A percentile compares a stretch with the other conserved stretches of the same genome.
phyloP scores from a whole-genome alignment of 2,113 vertebrate species.

The Melanostigma gelatinosum region DNA sequence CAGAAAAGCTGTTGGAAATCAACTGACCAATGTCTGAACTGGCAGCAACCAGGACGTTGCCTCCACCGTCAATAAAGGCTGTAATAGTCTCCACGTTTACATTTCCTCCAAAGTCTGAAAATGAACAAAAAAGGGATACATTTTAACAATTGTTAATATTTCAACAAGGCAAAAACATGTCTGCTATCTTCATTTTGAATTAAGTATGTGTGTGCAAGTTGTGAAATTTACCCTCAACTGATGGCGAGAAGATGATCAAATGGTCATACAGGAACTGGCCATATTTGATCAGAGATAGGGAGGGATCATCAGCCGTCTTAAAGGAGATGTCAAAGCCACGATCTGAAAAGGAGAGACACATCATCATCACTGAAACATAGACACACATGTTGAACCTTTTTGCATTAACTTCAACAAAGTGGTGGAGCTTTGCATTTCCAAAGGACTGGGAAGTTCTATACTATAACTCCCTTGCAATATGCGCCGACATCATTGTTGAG shows the following conservation, averaged over 20 bases:
- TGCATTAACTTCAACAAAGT: background rate
- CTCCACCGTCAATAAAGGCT: conserved; percentile 94
- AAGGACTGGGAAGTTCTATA: background rate
- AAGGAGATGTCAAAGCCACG: conserved; percentile 94
- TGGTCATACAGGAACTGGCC: conserved; percentile 97
- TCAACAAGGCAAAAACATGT: background rate
- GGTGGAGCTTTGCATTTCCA: background rate
- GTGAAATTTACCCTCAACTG: conserved; percentile 90
- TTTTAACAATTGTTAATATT: background rate
- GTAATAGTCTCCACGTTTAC: conserved; percentile 98
- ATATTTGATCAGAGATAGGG: conserved; percentile 95
- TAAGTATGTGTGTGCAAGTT: background rate
- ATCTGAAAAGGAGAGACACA: conserved; percentile 79
- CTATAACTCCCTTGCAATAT: background rate
- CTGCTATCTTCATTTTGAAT: background rate
- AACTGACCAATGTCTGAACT: conserved; percentile 93
- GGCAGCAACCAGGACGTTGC: conserved; percentile 94
- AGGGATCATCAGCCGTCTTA: conserved; percentile 92
- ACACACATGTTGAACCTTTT: background rate
- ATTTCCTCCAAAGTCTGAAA: conserved; percentile 96
- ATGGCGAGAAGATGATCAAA: conserved; percentile 94
- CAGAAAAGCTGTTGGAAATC: background rate
- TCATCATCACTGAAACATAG: background rate
- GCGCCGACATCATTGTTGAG: background rate
- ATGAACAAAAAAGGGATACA: background rate